These are phyloP conservation scores for Brachionus koreanus DNA, from an alignment of 1,140 invertebrate species.

Conservation along the genomic window DNA sequence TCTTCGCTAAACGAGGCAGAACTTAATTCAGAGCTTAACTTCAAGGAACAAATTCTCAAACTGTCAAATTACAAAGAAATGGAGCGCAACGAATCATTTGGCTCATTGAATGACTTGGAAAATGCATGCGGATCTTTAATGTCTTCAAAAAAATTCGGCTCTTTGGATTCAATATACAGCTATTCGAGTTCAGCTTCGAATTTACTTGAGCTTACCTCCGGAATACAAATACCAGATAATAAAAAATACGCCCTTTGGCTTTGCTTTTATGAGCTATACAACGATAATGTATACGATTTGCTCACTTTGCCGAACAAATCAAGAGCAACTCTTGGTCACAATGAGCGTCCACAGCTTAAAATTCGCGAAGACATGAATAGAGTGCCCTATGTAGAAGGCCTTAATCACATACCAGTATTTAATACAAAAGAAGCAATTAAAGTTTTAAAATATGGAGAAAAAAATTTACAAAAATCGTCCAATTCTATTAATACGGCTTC, in stretches of 20 bases:
- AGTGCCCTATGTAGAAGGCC: slow-evolving; percentile 68
- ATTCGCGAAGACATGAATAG: slow-evolving; percentile 65
- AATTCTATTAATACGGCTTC: slow-evolving; percentile 79
- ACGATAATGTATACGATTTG: slow-evolving; percentile 82
- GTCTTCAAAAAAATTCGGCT: slow-evolving; percentile 45
- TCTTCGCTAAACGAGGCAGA: slow-evolving; percentile 49
- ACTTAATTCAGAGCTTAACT: slow-evolving; percentile 48
- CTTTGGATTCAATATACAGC: slow-evolving; percentile 45
- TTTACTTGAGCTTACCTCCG: slow-evolving; percentile 50
- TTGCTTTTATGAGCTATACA: slow-evolving; percentile 87
- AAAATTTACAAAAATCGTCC: slow-evolving; percentile 75
- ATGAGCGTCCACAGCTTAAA: slow-evolving; percentile 56
- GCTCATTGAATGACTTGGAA: slow-evolving; percentile 50
- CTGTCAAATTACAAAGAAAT: slow-evolving; percentile 44
- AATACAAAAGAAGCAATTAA: slow-evolving; percentile 73
- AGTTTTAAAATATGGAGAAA: slow-evolving; percentile 70
- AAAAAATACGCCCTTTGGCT: slow-evolving; percentile 68
- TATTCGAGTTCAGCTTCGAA: slow-evolving; percentile 49
- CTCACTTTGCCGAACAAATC: slow-evolving; percentile 56
- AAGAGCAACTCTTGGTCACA: neutral
- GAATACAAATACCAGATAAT: slow-evolving; percentile 50
- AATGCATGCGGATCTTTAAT: slow-evolving; percentile 47
- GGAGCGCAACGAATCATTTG: neutral
- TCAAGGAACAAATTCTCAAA: slow-evolving; percentile 52
- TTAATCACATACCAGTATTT: slow-evolving; percentile 71